Conservation (phyloP, 2,113 vertebrate genomes). For the Paramormyrops kingsleyae region DNA sequence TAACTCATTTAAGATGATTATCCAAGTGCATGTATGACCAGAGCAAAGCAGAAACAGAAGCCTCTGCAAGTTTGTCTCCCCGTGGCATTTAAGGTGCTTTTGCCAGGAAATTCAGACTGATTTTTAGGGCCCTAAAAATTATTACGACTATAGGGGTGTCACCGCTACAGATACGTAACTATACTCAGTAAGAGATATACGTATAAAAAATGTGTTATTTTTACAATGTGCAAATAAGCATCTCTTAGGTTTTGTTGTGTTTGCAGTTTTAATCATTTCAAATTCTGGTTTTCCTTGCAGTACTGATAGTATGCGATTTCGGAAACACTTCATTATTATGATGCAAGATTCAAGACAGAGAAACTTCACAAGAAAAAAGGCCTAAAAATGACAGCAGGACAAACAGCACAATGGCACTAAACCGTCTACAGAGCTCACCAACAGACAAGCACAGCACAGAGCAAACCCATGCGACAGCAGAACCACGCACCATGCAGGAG, state of each 20-base stretch:
- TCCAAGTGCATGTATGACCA: background rate
- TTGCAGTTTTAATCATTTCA: background rate
- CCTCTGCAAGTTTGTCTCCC: background rate
- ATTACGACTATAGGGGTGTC: background rate
- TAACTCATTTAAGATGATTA: background rate
- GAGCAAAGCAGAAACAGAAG: background rate
- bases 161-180: background rate
- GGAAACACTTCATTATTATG: background rate
- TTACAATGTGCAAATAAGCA: background rate
- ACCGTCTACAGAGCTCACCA: background rate
- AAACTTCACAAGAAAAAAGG: background rate
- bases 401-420: background rate
- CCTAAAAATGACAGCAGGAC: background rate
- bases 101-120: background rate
- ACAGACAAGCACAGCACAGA: background rate
- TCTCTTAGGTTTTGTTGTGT: background rate
- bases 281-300: background rate
- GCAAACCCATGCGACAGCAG: background rate
- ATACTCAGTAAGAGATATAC: background rate
- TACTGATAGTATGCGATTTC: background rate
- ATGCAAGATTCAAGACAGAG: background rate
- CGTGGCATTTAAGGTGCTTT: background rate
- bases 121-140: background rate
- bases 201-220: background rate
- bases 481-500: background rate